Evolutionary conservation across 2,888 invertebrate species (phyloP).

Genomic region (Suillia variegata): DNA sequence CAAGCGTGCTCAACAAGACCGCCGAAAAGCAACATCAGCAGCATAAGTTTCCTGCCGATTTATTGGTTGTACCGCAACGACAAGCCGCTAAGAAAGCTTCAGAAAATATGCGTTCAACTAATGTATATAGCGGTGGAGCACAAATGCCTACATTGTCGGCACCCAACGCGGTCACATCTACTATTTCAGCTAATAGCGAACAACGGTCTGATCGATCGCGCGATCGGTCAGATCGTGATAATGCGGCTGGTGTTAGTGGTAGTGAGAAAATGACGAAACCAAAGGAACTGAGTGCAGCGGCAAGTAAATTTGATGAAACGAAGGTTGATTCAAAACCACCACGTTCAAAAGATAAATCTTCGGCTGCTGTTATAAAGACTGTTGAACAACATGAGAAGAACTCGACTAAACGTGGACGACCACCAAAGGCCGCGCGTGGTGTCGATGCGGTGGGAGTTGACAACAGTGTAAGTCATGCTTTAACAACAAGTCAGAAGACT

Average conservation of each 20-base stretch:
- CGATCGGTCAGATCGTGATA: constrained; percentile 29
- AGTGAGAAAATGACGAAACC: constrained; percentile 29
- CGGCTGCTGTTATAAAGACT: constrained; percentile 34
- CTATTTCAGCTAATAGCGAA: constrained; percentile 8
- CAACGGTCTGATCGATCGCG: constrained; percentile 25
- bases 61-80: constrained; percentile 82
- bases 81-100: constrained; percentile 91
- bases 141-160: constrained; percentile 18
- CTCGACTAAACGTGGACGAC: constrained; percentile 58
- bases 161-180: constrained; percentile 12
- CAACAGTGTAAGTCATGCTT: background rate
- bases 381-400: constrained; percentile 34
- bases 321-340: constrained; percentile 53
- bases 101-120: constrained; percentile 80
- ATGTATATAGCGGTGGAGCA: constrained; percentile 47
- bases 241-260: too few species aligned
- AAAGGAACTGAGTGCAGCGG: constrained; percentile 27
- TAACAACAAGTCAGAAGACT: background rate
- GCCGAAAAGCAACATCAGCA: constrained; percentile 37
- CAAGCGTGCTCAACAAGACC: constrained; percentile 15
- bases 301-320: constrained; percentile 27
- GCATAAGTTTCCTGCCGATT: constrained; percentile 69
- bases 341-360: constrained; percentile 41
- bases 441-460: constrained; percentile 26
- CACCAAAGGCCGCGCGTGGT: constrained; percentile 52